Evolutionary conservation across 2,888 invertebrate genomes (phyloP).

Genomic region (Oscheius sp.): DNA sequence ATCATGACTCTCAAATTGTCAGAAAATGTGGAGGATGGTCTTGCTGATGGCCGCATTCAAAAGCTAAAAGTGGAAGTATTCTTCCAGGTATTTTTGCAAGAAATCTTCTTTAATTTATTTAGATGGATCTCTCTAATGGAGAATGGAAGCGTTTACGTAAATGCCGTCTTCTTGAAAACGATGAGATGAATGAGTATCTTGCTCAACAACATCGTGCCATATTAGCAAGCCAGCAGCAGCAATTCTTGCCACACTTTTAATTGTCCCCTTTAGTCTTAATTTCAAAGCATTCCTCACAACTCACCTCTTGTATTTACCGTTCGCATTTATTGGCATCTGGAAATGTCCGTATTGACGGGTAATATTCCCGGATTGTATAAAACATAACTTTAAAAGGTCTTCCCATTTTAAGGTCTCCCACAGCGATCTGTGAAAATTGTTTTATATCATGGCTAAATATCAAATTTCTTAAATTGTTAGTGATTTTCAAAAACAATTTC

Average conservation of each 20-base stretch:
- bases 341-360: neutral
- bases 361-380: neutral
- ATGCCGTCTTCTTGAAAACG: constrained; percentile 21
- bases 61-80: constrained; percentile 88
- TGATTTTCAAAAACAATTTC: neutral
- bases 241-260: neutral
- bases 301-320: neutral
- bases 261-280: too few species aligned
- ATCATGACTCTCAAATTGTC: constrained; percentile 94
- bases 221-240: constrained; percentile 8
- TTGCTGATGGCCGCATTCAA: constrained; percentile 83
- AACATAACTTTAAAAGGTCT: too few species aligned
- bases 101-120: constrained; percentile 69
- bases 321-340: neutral
- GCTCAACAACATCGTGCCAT: constrained; percentile 6
- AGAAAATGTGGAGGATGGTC: constrained; percentile 88
- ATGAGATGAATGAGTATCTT: neutral
- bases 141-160: constrained; percentile 82
- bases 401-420: too few species aligned
- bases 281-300: neutral
- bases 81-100: constrained; percentile 77
- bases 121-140: constrained; percentile 96
- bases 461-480: neutral
- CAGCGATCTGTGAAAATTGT: too few species aligned
- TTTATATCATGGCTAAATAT: neutral